Conservation (phyloP, 2,888 invertebrate species). For the Hemistola chrysoprasaria region DNA sequence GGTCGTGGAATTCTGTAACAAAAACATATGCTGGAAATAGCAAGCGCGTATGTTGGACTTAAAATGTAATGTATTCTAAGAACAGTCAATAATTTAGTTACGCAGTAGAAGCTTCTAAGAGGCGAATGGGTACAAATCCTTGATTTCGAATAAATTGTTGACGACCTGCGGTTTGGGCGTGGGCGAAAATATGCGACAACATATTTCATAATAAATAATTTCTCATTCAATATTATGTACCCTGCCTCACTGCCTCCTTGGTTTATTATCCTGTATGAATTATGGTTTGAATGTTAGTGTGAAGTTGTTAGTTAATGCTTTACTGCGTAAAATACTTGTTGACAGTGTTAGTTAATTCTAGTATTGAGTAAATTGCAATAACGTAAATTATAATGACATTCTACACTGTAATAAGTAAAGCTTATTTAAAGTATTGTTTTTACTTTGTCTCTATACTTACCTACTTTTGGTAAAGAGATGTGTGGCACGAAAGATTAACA, state of each 20-base stretch:
- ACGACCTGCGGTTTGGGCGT: conserved; percentile 59
- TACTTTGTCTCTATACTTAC: too few relatives aligned
- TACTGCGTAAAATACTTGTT: conserved; percentile 5
- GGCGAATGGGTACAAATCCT: conserved; percentile 61
- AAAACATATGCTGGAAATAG: neutral
- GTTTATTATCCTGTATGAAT: conserved; percentile 18
- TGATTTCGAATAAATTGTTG: conserved; percentile 71
- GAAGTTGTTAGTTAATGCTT: conserved; percentile 8
- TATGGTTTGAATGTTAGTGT: conserved; percentile 9
- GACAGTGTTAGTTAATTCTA: conserved; percentile 4
- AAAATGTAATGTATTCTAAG: conserved; percentile 26
- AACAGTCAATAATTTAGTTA: conserved; percentile 35
- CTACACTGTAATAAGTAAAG: too few relatives aligned
- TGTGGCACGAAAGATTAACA: too few relatives aligned
- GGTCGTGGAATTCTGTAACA: too few relatives aligned
- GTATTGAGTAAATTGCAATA: neutral
- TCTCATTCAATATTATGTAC: conserved; percentile 20
- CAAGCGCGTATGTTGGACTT: neutral
- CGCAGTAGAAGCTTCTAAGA: conserved; percentile 30
- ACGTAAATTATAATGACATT: too few relatives aligned
- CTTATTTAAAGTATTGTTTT: too few relatives aligned
- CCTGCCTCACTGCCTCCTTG: conserved; percentile 18
- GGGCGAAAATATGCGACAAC: conserved; percentile 66
- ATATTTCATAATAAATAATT: conserved; percentile 25
- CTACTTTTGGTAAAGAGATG: too few relatives aligned